Percentiles rank a stretch among this genome's conserved stretches.
Conservation (phyloP, 2,113 vertebrate species). For the Tachysurus fulvidraco region DNA sequence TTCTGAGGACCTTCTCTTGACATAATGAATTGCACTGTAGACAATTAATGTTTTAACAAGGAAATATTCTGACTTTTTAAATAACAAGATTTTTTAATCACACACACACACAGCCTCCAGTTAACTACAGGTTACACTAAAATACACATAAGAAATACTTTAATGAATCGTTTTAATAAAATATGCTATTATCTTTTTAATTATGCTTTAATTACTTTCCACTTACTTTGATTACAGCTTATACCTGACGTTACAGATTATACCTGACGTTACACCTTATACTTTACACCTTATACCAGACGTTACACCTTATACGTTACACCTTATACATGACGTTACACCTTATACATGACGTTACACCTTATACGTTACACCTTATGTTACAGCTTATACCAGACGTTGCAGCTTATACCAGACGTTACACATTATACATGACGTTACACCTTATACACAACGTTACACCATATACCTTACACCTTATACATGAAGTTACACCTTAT, state of each 20-base stretch:
- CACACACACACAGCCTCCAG: neutral
- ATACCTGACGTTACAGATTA: too few relatives aligned
- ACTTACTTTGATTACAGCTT: constrained; percentile 3
- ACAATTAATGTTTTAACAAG: neutral
- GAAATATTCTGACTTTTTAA: neutral
- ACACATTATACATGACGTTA: too few relatives aligned
- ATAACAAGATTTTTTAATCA: neutral
- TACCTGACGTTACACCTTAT: too few relatives aligned
- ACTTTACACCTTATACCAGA: too few relatives aligned
- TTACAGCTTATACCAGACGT: too few relatives aligned
- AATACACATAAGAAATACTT: neutral
- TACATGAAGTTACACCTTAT: too few relatives aligned
- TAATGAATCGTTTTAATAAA: neutral
- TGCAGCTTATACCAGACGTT: too few relatives aligned
- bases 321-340: too few relatives aligned
- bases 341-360: too few relatives aligned
- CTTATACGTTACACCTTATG: too few relatives aligned
- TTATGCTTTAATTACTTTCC: neutral
- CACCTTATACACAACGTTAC: too few relatives aligned
- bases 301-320: neutral
- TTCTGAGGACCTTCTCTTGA: neutral
- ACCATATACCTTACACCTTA: too few relatives aligned
- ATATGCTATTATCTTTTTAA: neutral
- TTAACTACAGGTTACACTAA: neutral
- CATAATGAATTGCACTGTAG: neutral